Base-by-base conservation (phyloP, 1,140 invertebrate species). In the Drosophila orena region DNA sequence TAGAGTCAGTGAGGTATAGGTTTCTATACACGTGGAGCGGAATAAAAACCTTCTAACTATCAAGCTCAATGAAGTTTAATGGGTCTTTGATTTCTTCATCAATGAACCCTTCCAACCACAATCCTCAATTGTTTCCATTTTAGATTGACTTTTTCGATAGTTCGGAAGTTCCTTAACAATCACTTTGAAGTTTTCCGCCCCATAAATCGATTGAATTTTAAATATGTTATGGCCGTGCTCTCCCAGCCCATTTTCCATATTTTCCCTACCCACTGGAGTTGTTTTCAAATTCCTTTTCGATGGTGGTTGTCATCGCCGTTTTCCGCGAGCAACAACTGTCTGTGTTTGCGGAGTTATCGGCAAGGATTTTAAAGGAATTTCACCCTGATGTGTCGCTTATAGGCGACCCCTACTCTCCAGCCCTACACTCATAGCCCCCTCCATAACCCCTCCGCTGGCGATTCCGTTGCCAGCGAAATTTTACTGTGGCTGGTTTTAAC, bases 191-290 rank as follows among this genome's bases (percentile, higher is more conserved):
- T 75, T 75, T 55, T 58, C 47, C 52, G 15, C 30, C 24, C 46
- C 54, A 76, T 76, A 76, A 76, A 76, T 76, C 72, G 72, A 76
- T 76, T 66, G 60, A 76, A 76, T 76, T 76, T 76, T 58, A 76
- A 76, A 76, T 76, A 66, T 76, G 59, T 66, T 65, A 53, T 52
- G 61, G 53, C 24, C 42, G 34, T 64, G 38, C 15, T 17, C 15
- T 17, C 10, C 14, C 40, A 4, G 4, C 14, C 47, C 47, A 10
- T 20, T 40, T 47, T 44, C 37, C 37, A 14, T 8, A 50, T 50
- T 30, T 42, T 60, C 34, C 40, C 47, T 24, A 40, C 14, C 27
- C 43, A 61, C 60, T 47, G 43, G 17, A n/a, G 22, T 53, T 64
- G 22, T 53, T 70, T 53, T 14, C 22, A 1, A 3, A 44, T 8